These are phyloP conservation scores for Calephelis virginiensis DNA, from an alignment of 1,140 invertebrate genomes.

Conservation along the genomic window DNA sequence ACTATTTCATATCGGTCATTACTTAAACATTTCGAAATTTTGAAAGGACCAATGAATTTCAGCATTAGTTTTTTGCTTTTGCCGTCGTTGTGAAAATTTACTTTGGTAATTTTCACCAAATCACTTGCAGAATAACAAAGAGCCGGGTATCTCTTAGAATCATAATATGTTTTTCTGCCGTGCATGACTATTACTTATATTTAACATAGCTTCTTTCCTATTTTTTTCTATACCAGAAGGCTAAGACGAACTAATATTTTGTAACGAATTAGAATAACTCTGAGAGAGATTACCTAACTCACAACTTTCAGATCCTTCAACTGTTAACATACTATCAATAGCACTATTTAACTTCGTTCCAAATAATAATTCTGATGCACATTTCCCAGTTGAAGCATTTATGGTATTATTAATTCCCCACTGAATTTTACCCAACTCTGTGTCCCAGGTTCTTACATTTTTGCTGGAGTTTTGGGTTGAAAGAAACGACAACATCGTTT, in stretches of 20 bases:
- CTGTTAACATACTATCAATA: conserved; percentile 26
- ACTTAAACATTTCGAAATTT: conserved; percentile 28
- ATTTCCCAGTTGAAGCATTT: conserved; percentile 30
- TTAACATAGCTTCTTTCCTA: background rate
- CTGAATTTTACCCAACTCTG: conserved; percentile 28
- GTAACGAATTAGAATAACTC: no score
- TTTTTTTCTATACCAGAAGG: no score
- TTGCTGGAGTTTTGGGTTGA: conserved; percentile 23
- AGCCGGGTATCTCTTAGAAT: conserved; percentile 23
- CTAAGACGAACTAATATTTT: no score
- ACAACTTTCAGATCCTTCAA: background rate
- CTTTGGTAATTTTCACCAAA: conserved; percentile 31
- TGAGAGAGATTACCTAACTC: background rate
- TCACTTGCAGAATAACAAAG: conserved; percentile 25
- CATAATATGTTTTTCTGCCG: conserved; percentile 29
- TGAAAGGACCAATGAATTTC: conserved; percentile 38
- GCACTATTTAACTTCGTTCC: conserved; percentile 23
- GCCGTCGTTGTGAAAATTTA: conserved; percentile 31
- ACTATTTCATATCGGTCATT: conserved; percentile 34
- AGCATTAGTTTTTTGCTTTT: conserved; percentile 34
- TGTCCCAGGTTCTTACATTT: conserved; percentile 35
- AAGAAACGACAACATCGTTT: conserved; percentile 29
- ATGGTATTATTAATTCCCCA: conserved; percentile 36
- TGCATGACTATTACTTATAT: conserved; percentile 26
- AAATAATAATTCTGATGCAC: conserved; percentile 29